Percentiles rank a stretch among this genome's conserved stretches.
Conservation (phyloP, 2,113 vertebrate species). For the Corvus cornix region DNA sequence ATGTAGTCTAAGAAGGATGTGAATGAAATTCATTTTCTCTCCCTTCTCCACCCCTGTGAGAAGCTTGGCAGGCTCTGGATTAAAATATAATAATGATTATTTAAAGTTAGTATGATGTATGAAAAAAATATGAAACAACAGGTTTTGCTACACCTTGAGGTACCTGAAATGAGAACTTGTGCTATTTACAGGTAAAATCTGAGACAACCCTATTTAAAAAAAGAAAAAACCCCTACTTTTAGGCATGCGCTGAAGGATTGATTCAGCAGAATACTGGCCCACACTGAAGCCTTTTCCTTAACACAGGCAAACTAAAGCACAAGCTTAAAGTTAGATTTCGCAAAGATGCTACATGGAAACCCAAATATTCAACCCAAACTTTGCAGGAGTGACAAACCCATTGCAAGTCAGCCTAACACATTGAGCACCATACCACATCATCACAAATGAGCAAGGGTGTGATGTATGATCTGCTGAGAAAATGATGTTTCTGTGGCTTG, state of each 20-base stretch:
- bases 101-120: not conserved
- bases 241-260: not conserved
- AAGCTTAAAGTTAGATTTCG: not conserved
- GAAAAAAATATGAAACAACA: not conserved
- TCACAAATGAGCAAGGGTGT: not conserved
- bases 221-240: accelerated
- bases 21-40: not conserved
- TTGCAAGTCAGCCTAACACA: not conserved
- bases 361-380: not conserved
- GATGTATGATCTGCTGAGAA: not conserved
- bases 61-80: not conserved
- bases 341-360: not conserved
- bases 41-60: not conserved
- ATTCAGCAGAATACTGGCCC: not conserved
- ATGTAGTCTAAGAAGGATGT: not conserved
- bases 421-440: not conserved
- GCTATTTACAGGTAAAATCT: not conserved
- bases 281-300: not conserved
- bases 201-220: not conserved
- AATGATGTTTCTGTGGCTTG: not conserved
- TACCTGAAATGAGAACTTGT: not conserved
- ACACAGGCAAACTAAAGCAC: not conserved
- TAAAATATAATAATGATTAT: not conserved
- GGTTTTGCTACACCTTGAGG: not conserved
- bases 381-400: not conserved